Conservation (phyloP, 92 coral and sea anemone species). For the Chrysogorgia sp. region DNA sequence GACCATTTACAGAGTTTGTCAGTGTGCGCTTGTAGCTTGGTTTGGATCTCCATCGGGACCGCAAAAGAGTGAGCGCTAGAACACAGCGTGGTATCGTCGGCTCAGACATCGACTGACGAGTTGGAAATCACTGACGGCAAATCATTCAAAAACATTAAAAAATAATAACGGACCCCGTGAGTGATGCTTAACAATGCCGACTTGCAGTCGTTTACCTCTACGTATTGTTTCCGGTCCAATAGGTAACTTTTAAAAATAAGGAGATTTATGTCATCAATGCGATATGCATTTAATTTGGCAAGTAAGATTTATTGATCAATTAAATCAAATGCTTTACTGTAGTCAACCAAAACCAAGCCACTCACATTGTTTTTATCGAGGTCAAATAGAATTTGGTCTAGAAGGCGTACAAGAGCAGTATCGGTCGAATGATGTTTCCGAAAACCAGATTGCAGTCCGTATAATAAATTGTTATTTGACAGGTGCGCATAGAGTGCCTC, state of each 20-base stretch:
- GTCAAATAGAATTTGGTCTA: too few species aligned
- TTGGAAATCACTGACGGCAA: background rate
- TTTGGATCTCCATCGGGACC: conserved; percentile 17
- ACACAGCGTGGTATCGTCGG: conserved; percentile 10
- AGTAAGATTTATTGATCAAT: conserved; percentile 44
- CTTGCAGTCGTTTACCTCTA: conserved; percentile 27
- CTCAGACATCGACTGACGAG: background rate
- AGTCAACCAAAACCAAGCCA: too few species aligned
- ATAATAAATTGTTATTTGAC: conserved; percentile 13
- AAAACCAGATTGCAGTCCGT: too few species aligned
- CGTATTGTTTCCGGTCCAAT: conserved; percentile 25
- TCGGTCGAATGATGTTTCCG: conserved; percentile 28
- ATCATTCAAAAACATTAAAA: background rate
- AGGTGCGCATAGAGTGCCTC: conserved; percentile 14
- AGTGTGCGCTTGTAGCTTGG: conserved; percentile 27
- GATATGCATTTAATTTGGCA: conserved; percentile 33
- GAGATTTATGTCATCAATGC: conserved; percentile 8
- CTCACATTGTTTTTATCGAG: conserved; percentile 49
- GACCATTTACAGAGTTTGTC: conserved; percentile 33
- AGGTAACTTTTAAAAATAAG: conserved; percentile 23
- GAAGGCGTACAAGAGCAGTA: conserved; percentile 31
- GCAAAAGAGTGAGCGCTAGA: background rate
- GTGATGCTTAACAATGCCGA: background rate
- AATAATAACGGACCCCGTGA: too few species aligned
- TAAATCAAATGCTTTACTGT: too few species aligned